These are phyloP conservation scores for Stichodactyla helianthus DNA, from an alignment of 64 coral and sea anemone species.

Conservation along the genomic window DNA sequence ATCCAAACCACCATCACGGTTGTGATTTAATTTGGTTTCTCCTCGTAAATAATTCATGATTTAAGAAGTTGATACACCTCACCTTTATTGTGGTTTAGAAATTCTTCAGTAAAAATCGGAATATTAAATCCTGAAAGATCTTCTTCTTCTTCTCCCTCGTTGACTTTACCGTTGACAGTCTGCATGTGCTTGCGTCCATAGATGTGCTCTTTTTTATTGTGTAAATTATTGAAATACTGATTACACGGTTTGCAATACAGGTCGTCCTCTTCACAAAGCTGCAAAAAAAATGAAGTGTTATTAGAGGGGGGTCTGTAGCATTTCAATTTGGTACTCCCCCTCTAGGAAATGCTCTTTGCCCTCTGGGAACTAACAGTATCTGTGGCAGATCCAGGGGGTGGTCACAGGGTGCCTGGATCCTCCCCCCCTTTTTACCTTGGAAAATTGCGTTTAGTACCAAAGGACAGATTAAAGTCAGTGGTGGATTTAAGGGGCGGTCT, in stretches of 20 bases:
- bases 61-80: background rate
- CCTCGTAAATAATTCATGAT: too few species aligned
- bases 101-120: slow-evolving; percentile 96
- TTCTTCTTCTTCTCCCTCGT: slow-evolving; percentile 64
- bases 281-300: background rate
- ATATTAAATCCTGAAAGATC: slow-evolving; percentile 74
- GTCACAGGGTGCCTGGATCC: too few species aligned
- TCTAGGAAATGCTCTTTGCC: too few species aligned
- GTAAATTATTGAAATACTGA: slow-evolving; percentile 89
- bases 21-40: too few species aligned
- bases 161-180: slow-evolving; percentile 67
- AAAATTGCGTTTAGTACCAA: too few species aligned
- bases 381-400: too few species aligned
- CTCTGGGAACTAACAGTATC: too few species aligned
- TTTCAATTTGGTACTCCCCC: too few species aligned
- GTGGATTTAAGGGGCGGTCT: too few species aligned
- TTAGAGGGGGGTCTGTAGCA: background rate
- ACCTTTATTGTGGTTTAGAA: slow-evolving; percentile 94
- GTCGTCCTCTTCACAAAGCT: slow-evolving; percentile 91
- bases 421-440: too few species aligned
- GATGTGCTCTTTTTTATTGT: slow-evolving; percentile 92
- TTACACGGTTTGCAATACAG: slow-evolving; percentile 90
- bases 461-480: too few species aligned
- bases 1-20: too few species aligned
- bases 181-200: slow-evolving; percentile 76